Conservation (phyloP, 2,888 invertebrate genomes). For the Eupithecia centaureata region DNA sequence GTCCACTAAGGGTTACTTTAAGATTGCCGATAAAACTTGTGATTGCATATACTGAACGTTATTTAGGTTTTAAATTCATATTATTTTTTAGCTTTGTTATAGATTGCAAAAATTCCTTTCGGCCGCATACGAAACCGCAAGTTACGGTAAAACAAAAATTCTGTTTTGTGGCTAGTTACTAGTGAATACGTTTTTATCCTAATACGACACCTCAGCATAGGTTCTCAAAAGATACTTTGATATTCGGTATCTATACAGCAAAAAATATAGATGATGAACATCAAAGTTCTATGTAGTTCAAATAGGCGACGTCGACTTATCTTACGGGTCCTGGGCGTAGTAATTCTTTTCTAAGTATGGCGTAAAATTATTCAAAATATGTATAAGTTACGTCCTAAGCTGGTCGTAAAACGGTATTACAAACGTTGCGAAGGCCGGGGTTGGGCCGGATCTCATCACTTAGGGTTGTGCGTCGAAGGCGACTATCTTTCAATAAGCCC, state of each 20-base stretch:
- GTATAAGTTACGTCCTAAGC: constrained; percentile 80
- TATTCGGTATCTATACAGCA: neutral
- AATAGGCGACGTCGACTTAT: constrained; percentile 53
- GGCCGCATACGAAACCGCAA: too few relatives aligned
- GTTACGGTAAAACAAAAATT: too few relatives aligned
- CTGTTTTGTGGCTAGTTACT: too few relatives aligned
- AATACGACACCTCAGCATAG: neutral
- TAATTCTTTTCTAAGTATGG: constrained; percentile 73
- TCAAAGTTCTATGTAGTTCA: neutral
- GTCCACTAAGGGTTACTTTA: constrained; percentile 51
- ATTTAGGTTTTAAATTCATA: neutral
- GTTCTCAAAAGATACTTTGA: neutral
- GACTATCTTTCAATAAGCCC: constrained; percentile 76
- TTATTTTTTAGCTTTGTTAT: neutral
- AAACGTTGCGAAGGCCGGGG: constrained; percentile 77
- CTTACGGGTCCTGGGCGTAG: constrained; percentile 58
- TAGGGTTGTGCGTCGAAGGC: constrained; percentile 70
- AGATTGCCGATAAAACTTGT: constrained; percentile 48
- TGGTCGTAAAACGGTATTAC: constrained; percentile 80
- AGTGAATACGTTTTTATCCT: too few relatives aligned
- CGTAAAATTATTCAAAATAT: constrained; percentile 81
- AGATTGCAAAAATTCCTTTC: too few relatives aligned
- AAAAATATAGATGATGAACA: neutral
- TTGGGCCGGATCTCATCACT: constrained; percentile 78
- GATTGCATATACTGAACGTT: constrained; percentile 23